phyloP scores from a whole-genome alignment of 2,113 vertebrate species.

The Chiloscyllium plagiosum region DNA sequence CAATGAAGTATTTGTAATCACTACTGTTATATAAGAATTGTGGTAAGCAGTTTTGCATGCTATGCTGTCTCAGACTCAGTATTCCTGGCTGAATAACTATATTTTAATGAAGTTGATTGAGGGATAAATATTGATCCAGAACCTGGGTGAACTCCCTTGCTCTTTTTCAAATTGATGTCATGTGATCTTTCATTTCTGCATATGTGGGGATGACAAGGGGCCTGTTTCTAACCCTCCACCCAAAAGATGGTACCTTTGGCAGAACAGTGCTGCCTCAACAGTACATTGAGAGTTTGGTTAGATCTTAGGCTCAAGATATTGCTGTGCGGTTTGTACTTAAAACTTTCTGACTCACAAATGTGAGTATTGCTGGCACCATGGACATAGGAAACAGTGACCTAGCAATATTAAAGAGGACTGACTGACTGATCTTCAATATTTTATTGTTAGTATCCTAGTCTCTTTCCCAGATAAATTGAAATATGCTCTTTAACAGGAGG shows the following conservation, averaged over 20 bases:
- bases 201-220: not conserved
- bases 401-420: slow-evolving; percentile 2
- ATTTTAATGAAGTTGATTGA: not conserved
- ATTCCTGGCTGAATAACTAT: not conserved
- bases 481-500: not conserved
- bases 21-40: not conserved
- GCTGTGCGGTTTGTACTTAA: not conserved
- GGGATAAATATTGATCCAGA: not conserved
- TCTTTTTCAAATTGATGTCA: not conserved
- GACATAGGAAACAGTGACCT: not conserved
- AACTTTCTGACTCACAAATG: not conserved
- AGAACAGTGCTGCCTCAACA: not conserved
- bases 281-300: not conserved
- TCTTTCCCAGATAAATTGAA: not conserved
- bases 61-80: not conserved
- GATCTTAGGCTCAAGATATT: not conserved
- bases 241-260: not conserved
- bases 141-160: not conserved
- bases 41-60: not conserved
- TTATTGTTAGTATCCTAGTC: not conserved
- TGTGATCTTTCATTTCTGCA: not conserved
- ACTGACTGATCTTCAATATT: not conserved
- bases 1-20: not conserved
- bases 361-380: not conserved
- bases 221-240: not conserved